Evolutionary conservation across 2,888 invertebrate genomes (phyloP).

Genomic region (Quadriops clusia): DNA sequence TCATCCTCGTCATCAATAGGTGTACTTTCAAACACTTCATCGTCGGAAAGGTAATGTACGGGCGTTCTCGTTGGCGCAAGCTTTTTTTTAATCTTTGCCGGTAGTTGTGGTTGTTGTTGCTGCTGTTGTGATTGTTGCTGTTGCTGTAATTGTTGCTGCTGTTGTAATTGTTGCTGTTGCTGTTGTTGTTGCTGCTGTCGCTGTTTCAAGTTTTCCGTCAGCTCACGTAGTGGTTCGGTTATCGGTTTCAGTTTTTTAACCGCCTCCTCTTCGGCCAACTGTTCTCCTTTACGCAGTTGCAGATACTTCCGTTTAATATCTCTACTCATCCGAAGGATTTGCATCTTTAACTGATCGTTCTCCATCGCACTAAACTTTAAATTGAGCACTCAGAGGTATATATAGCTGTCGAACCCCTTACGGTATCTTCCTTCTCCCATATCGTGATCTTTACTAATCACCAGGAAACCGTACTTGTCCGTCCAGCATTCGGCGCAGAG

Average conservation of each 20-base stretch:
- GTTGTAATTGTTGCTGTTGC: background rate
- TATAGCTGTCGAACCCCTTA: constrained; percentile 21
- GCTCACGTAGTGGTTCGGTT: constrained; percentile 5
- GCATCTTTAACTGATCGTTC: no score
- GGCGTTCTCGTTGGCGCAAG: background rate
- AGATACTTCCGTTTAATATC: no score
- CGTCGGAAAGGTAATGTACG: background rate
- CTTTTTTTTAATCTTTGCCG: background rate
- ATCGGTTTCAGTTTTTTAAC: no score
- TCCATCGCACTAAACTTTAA: no score
- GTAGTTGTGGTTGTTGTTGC: no score
- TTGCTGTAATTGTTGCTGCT: background rate
- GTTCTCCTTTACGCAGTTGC: no score
- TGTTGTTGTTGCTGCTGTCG: constrained; percentile 2
- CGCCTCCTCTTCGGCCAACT: no score
- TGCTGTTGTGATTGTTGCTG: background rate
- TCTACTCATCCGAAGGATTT: no score
- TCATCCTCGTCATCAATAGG: background rate
- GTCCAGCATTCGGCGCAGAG: constrained; percentile 25
- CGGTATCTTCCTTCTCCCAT: constrained; percentile 24
- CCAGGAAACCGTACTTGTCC: constrained; percentile 21
- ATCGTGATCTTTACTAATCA: constrained; percentile 22
- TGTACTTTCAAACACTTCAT: background rate
- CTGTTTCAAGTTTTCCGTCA: constrained; percentile 1
- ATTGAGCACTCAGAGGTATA: no score